Evolutionary conservation across 1,140 invertebrate genomes (phyloP), one percentile per base, ranked within the genome.

Genomic region (Adoxophyes honmai): DNA sequence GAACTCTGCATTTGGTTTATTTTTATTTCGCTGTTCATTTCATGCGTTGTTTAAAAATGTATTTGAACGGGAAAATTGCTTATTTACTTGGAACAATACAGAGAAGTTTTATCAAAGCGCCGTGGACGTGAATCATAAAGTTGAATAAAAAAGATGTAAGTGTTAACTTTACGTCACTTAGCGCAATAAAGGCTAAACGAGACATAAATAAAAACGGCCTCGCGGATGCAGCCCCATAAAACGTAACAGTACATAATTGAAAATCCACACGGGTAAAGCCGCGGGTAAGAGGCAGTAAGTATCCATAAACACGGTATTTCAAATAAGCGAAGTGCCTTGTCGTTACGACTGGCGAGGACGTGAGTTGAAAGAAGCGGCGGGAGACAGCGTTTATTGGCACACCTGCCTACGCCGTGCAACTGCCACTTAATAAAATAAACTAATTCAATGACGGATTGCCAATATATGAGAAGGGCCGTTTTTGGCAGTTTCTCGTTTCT

Each of bases 281-380:
- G 18, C 42, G 28, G 21, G 42, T 48, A 48, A 48, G 28, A 48
- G 42, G 63, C 73, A 78, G 77, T 80, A 80, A 78, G 75, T 78
- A 75, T 76, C 73, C 70, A 76, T 73, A 78, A 75, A 81, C 64
- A 62, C 64, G 67, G 68, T 78, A 78, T 81, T 78, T 81, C 75
- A 75, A 72, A 81, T 78, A 76, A 70, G 70, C 60, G 62, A 74
- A 75, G 70, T 75, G 68, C 69, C 68, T 72, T 59, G 70, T 60
- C 68, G 70, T 80, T 78, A 78, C 73, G 70, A 80, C 67, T 70
- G 60, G 56, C 60, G 59, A 60, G 58, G 57, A 81, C 75, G 78
- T 84, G 78, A 80, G 73, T 60, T 59, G 75, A 80, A 81, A 78
- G 62, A 67, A 65, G 52, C 60, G 63, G 51, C 60, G 59, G 66